These are phyloP conservation scores for Caenorhabditis macrosperma DNA, from an alignment of 2,888 invertebrate species.

Conservation along the genomic window DNA sequence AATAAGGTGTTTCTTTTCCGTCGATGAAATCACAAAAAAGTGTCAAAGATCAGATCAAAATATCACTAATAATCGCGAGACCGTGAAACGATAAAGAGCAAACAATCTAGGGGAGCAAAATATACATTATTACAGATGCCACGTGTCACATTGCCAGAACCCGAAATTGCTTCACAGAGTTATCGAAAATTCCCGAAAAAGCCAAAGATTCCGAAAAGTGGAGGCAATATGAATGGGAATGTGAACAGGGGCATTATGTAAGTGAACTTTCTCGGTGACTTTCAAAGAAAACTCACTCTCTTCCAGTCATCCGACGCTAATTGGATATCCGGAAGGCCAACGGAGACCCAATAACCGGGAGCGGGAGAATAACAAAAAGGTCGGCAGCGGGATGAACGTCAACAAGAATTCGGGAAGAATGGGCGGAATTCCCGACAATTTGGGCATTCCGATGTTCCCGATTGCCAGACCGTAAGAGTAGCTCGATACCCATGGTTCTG, in stretches of 20 bases:
- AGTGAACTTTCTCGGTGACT: not conserved
- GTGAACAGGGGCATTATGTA: constrained; percentile 17
- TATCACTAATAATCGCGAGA: too few relatives aligned
- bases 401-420: constrained; percentile 15
- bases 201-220: constrained; percentile 1
- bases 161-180: constrained; percentile 35
- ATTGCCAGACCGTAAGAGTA: constrained; percentile 59
- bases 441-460: constrained; percentile 50
- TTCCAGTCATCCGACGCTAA: constrained; percentile 55
- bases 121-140: constrained; percentile 29
- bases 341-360: constrained; percentile 15
- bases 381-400: not conserved
- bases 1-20: too few relatives aligned
- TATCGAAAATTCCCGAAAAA: constrained; percentile 52
- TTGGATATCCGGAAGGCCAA: constrained; percentile 22
- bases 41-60: too few relatives aligned
- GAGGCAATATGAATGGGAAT: not conserved
- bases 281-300: not conserved
- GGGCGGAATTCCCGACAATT: constrained; percentile 17
- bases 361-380: constrained; percentile 3
- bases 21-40: too few relatives aligned
- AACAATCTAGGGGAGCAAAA: too few relatives aligned
- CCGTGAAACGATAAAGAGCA: too few relatives aligned
- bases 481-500: too few relatives aligned
- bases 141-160: constrained; percentile 44